Base-by-base conservation (phyloP, 1,140 invertebrate species). In the Ostrea denselamellosa region DNA sequence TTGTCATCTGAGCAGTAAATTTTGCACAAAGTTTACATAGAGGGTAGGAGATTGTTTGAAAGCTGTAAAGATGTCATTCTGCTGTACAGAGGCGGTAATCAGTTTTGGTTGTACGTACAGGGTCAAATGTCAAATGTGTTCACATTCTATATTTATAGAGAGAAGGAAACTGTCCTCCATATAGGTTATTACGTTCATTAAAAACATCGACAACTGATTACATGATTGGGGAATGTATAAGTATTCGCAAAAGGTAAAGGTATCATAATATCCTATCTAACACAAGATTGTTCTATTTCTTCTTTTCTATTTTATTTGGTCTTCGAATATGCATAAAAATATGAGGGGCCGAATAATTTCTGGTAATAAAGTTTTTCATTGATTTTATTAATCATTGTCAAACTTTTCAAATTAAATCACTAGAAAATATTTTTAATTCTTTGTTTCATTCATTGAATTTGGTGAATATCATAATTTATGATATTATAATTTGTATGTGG, bases 1-100 rank as follows among this genome's bases (percentile, higher is more conserved):
- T 77, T 44, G 25, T 77, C 25, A 28, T 28, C 0, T 77, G 28
- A 77, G 22, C 68, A 28, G 28, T 77, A 77, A 77, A 77, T 77
- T 25, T 77, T 10, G 25, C 28, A 25, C 68, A 77, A 14, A 28
- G 68, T 77, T 77, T 77, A 77, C 68, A 34, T 34, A 77, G 12
- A 77, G 68, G 68, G 28, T 28, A 77, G 68, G 68, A 34, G 68
- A 25, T 17, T 77, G 68, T 77, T 77, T 77, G 28, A 77, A 77
- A 77, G 68, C 28, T 77, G 28, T 77, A 77, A 77, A 77, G 14
- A 25, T 34, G 68, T 77, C 68, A 77, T 25, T 34, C 28, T 34
- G 10, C 12, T 14, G 68, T 34, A 25, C 25, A 77, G 68, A 25
- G 68, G 28, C 25, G 25, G 28, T 77, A 77, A 25, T 77, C 56